phyloP scores from a whole-genome alignment of 2,797 vertebrate species.

The Mastacembelus armatus region DNA sequence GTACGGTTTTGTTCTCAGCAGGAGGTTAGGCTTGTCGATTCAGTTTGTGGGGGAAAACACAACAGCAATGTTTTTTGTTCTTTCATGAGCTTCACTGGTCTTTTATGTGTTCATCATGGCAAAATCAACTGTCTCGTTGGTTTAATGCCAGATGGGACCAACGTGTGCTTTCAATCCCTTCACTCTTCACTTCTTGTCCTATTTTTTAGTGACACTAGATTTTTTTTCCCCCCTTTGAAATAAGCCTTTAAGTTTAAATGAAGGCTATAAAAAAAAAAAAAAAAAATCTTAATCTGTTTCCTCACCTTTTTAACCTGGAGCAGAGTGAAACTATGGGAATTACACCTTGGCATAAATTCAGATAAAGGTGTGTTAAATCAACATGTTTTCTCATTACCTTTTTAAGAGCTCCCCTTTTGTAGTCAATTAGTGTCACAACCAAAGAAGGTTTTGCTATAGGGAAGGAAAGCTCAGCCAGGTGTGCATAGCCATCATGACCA shows the following conservation, averaged over 20 bases:
- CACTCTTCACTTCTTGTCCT: conserved; percentile 26
- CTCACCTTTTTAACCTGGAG: conserved; percentile 1
- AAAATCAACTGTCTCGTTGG: background rate
- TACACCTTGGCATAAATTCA: background rate
- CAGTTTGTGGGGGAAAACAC: conserved; percentile 4
- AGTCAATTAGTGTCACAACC: too few species aligned
- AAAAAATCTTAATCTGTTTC: conserved; percentile 20
- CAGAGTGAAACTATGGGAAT: background rate
- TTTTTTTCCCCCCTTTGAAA: conserved; percentile 37
- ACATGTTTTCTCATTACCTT: too few species aligned
- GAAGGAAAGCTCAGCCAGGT: too few species aligned
- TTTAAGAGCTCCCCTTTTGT: too few species aligned
- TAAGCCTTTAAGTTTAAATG: conserved; percentile 37
- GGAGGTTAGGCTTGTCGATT: conserved; percentile 23
- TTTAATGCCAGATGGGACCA: conserved; percentile 30
- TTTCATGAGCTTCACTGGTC: conserved; percentile 33
- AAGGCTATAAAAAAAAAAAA: conserved; percentile 19
- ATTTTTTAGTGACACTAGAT: conserved; percentile 26
- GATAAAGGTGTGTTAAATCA: too few species aligned
- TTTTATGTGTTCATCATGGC: conserved; percentile 47
- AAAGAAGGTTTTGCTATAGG: too few species aligned
- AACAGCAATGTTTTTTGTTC: conserved; percentile 40
- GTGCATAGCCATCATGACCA: too few species aligned
- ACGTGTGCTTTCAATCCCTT: conserved; percentile 31
- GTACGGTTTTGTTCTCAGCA: conserved; percentile 35